Evolutionary conservation across 1,140 invertebrate species (phyloP), one percentile per base, ranked within the genome.

Genomic region (Anoplophora glabripennis): DNA sequence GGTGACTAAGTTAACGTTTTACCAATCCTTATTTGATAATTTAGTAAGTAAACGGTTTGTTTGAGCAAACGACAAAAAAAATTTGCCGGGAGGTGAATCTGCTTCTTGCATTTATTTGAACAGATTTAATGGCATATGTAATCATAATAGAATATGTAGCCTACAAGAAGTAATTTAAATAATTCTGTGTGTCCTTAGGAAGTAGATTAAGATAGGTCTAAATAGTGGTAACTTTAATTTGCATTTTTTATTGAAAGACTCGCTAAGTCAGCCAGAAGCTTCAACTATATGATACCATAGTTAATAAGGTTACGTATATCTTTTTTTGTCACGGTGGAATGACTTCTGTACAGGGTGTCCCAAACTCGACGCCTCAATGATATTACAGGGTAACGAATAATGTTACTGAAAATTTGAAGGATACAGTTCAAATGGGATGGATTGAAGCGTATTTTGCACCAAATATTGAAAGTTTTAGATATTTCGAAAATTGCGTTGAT

Each of bases 131-230:
- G 46, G 48, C 49, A 57, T 66, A 62, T 59, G 57, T 66, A 66
- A 59, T 42, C 64, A 57, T 68, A 66, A 66, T 67, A 65, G 60
- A 59, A 36, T 55, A 52, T 53, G 67, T 66, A 69, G 67, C 61
- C 53, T 63, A 68, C 59, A 59, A 59, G 56, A 63, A 64, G 59
- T 67, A 67, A 67, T 69, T 66, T 62, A 68, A 63, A 49, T 56
- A 48, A 47, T 64, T 67, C 65, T 67, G 62, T 67, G 67, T 69
- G 65, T 69, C 53, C 60, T 59, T 67, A 69, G 65, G 61, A 48
- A 61, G 62, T 53, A 58, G 21, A 28, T 28, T 28, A 28, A 28
- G 21, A 28, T 56, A 64, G 66, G 55, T 53, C 67, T 58, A 54
- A 62, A 61, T 66, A 66, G 62, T 53, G 49, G 40, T 57, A 58